phyloP scores from a whole-genome alignment of 1,140 invertebrate genomes.

The Ostrea edulis region DNA sequence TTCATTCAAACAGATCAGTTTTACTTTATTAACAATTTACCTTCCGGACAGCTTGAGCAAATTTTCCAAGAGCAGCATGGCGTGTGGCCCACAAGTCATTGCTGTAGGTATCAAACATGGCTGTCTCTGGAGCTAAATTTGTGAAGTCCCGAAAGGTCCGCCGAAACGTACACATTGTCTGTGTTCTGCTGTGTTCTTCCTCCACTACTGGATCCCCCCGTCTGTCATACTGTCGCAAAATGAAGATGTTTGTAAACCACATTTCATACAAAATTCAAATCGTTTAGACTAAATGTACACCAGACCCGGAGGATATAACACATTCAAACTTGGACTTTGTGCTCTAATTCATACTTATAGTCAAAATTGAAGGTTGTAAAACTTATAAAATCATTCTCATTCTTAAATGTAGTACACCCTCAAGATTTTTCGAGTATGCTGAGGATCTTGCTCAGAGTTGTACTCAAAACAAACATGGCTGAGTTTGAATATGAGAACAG shows the following conservation, averaged over 20 bases:
- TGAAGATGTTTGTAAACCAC: background rate
- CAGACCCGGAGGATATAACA: too few relatives aligned
- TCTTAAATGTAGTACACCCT: too few relatives aligned
- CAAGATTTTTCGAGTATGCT: too few relatives aligned
- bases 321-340: too few relatives aligned
- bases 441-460: too few relatives aligned
- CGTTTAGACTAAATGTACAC: background rate
- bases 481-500: too few relatives aligned
- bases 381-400: too few relatives aligned
- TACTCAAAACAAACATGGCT: too few relatives aligned
- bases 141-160: constrained; percentile 66
- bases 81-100: constrained; percentile 77
- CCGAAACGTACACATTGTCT: constrained; percentile 64
- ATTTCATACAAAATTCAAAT: constrained; percentile 1
- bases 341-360: too few relatives aligned
- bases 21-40: constrained; percentile 51
- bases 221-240: constrained; percentile 66
- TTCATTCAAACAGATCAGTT: too few relatives aligned
- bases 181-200: constrained; percentile 66
- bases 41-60: constrained; percentile 77
- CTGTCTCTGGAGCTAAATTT: constrained; percentile 64
- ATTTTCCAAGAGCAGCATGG: constrained; percentile 69
- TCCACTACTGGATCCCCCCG: constrained; percentile 70
- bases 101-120: constrained; percentile 75
- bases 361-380: too few relatives aligned